Conservation (phyloP, 2,113 vertebrate genomes). For the Salvelinus namaycush region DNA sequence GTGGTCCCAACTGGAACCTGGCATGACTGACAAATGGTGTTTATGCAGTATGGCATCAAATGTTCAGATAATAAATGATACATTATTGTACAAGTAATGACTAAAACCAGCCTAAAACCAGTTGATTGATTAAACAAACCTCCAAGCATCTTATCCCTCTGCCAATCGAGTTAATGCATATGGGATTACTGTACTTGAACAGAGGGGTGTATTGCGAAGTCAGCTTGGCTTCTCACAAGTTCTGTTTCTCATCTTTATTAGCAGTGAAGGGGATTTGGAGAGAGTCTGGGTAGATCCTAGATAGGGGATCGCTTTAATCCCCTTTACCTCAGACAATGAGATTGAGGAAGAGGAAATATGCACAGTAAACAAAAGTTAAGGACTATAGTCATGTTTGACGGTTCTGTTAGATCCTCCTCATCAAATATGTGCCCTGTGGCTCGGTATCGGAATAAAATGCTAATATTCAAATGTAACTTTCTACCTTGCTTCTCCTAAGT, state of each 20-base stretch:
- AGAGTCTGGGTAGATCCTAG: conserved; percentile 42
- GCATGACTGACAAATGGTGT: conserved; percentile 28
- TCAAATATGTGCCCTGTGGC: too few relatives aligned
- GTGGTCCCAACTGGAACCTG: not conserved
- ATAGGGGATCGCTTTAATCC: conserved; percentile 38
- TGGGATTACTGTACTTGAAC: conserved; percentile 41
- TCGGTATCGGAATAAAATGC: too few relatives aligned
- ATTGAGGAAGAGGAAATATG: not conserved
- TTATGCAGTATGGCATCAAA: conserved; percentile 6
- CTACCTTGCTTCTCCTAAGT: too few relatives aligned
- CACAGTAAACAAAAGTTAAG: too few relatives aligned
- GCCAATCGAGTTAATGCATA: conserved; percentile 49
- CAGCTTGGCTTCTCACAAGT: conserved; percentile 45
- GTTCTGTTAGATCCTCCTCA: too few relatives aligned
- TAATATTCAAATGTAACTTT: too few relatives aligned
- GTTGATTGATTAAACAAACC: not conserved
- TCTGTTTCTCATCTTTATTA: conserved; percentile 52
- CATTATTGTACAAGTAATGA: too few relatives aligned
- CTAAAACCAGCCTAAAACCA: too few relatives aligned
- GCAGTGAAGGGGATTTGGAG: conserved; percentile 40
- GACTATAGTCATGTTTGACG: too few relatives aligned
- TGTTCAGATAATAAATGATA: not conserved
- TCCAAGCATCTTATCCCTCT: conserved; percentile 24
- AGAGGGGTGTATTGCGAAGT: conserved; percentile 44
- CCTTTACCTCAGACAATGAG: conserved; percentile 26